Evolutionary conservation across 2,113 vertebrate species (phyloP).

Genomic region (Amazona vittata): DNA sequence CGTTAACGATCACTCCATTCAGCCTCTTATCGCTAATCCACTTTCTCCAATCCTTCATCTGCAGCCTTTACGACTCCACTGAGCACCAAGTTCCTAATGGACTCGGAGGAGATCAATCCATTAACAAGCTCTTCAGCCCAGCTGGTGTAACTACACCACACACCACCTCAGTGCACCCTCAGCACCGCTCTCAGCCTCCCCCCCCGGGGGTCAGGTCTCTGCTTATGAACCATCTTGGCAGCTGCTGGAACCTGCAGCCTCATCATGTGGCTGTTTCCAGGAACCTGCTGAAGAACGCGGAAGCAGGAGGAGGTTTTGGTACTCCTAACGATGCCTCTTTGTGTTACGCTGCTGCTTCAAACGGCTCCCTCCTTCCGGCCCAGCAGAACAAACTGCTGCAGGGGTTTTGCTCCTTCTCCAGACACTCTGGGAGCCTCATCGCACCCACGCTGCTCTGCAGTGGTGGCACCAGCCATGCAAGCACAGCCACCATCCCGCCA

Average conservation of each 20-base stretch:
- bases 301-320: not conserved
- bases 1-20: not conserved
- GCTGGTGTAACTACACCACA: not conserved
- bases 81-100: constrained; percentile 20
- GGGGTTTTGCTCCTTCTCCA: not conserved
- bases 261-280: not conserved
- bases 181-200: not conserved
- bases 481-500: not conserved
- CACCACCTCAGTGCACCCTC: not conserved
- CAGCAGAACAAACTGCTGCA: not conserved
- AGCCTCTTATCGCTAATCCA: constrained; percentile 20
- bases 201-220: not conserved
- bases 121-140: not conserved
- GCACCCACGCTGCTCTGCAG: not conserved
- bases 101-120: constrained; percentile 37
- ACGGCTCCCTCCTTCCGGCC: not conserved
- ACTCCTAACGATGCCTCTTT: not conserved
- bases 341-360: not conserved
- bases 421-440: not conserved
- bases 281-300: not conserved
- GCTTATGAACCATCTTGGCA: constrained; percentile 19
- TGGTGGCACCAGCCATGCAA: not conserved
- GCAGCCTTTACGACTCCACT: not conserved
- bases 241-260: not conserved
- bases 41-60: not conserved